Base-by-base conservation (phyloP, 1,140 invertebrate genomes). In the Zaprionus camerounensis region DNA sequence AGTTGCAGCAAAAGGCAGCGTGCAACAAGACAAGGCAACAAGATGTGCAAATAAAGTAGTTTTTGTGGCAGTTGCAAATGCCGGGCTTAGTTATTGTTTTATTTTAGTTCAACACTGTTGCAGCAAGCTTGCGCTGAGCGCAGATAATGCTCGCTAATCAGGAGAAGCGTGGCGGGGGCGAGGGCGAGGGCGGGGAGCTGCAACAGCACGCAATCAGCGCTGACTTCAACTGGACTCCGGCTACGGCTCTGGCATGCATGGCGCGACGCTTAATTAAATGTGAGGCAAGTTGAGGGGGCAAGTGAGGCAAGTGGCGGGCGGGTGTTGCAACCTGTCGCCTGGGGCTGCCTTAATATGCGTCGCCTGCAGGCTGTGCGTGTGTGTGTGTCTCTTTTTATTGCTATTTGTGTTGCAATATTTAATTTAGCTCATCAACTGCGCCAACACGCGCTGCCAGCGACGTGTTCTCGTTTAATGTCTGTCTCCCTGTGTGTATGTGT, bases 401-500 rank as follows among this genome's bases (percentile, higher is more conserved):
- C 57, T 73, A 81, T 83, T 87, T 84, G 81, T 78, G 77, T 77
- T 72, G 78, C 74, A 78, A 77, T 88, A 84, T 87, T 87, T 87
- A 87, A 88, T 80, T 88, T 87, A 81, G 70, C 84, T 84, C 78
- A 74, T 75, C 68, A 78, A 68, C 80, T 77, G 80, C 76, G 69
- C 75, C 71, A 77, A 76, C 65, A 74, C 36, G 22, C 59, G 64
- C 58, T 1, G 55, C 5, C 57, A 26, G 20, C 12, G 71, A 59
- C 59, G 67, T 71, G 59, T 71, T 61, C 38, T 71, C 51, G 58
- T 78, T 83, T 69, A 77, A 80, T 69, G 46, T 69, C 2, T 17
- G 2, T 17, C n/a, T 17, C 6, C 31, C 63, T 36, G 49, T 59
- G 66, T 6, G 59, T 15, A 44, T 24, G 5, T 26, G 55, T 28